Evolutionary conservation across 2,888 invertebrate genomes (phyloP).

Genomic region (Parnassius smintheus): DNA sequence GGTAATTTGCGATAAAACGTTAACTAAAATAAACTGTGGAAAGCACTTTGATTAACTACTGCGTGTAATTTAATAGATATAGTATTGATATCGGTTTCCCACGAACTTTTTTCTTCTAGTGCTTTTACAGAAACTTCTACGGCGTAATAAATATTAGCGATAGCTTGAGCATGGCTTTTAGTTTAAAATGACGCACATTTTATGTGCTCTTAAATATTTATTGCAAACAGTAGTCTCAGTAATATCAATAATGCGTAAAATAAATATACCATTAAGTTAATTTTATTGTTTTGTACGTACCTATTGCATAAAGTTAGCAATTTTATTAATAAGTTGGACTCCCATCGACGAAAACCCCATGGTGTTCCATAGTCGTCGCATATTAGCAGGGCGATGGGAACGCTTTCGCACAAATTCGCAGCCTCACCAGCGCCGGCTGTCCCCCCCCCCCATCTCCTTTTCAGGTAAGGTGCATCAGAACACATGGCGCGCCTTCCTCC

Average conservation of each 20-base stretch:
- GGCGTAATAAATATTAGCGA: slow-evolving; percentile 8
- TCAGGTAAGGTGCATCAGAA: no score
- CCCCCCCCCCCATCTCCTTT: no score
- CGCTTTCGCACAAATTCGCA: no score
- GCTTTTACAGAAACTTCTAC: slow-evolving; percentile 3
- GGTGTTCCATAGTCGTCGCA: no score
- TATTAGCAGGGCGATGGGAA: no score
- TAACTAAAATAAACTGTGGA: slow-evolving; percentile 16
- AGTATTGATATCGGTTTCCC: slow-evolving; percentile 14
- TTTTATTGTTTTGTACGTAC: no score
- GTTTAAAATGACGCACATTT: slow-evolving; percentile 12
- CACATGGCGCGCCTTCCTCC: no score
- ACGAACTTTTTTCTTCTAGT: slow-evolving; percentile 6
- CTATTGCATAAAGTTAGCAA: no score
- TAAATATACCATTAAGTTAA: neutral
- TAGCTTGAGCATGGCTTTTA: slow-evolving; percentile 9
- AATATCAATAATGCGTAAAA: slow-evolving; percentile 1
- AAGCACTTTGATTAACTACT: slow-evolving; percentile 8
- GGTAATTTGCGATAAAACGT: slow-evolving; percentile 23
- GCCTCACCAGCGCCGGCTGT: no score
- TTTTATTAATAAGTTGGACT: no score
- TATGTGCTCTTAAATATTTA: slow-evolving; percentile 10
- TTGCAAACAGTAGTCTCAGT: neutral
- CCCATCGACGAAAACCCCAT: no score
- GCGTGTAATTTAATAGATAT: slow-evolving; percentile 8